A percentile compares a stretch with the other conserved stretches of the same genome.
Conservation (phyloP, 2,113 vertebrate genomes). For the Parotia lawesii region DNA sequence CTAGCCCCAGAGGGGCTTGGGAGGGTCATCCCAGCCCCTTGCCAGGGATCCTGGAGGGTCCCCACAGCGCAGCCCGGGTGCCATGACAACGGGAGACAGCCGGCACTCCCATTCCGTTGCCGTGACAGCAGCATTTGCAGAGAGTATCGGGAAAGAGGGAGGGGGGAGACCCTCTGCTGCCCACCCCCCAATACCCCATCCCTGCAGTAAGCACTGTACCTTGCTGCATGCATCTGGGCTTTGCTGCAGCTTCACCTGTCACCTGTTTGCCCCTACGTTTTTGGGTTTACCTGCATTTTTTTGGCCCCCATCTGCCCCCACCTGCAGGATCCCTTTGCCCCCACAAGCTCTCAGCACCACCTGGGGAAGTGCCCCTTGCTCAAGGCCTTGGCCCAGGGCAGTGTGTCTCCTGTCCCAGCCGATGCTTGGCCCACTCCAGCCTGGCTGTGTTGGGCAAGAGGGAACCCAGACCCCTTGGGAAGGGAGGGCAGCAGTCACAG, state of each 20-base stretch:
- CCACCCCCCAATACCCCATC: neutral
- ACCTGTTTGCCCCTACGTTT: neutral
- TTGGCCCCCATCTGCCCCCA: neutral
- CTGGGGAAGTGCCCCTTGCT: neutral
- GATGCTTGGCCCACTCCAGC: neutral
- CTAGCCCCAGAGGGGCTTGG: too few species aligned
- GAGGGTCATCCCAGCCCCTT: neutral
- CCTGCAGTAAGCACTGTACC: neutral
- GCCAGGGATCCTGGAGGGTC: neutral
- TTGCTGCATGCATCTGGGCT: neutral
- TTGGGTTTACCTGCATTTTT: neutral
- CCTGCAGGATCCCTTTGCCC: neutral
- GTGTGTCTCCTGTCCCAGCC: neutral
- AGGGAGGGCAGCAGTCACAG: neutral
- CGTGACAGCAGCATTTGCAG: neutral
- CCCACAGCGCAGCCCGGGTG: neutral
- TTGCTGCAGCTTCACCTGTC: neutral
- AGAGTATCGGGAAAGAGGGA: neutral
- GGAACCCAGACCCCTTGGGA: neutral
- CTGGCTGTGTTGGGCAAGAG: neutral
- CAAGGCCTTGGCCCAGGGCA: neutral
- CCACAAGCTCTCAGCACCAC: neutral
- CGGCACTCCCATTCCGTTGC: neutral
- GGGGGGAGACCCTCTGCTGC: neutral
- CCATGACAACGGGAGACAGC: constrained; percentile 11